Evolutionary conservation across 35 echinoderm and acorn worm species (phyloP).

Genomic region (Chiridota heheva): DNA sequence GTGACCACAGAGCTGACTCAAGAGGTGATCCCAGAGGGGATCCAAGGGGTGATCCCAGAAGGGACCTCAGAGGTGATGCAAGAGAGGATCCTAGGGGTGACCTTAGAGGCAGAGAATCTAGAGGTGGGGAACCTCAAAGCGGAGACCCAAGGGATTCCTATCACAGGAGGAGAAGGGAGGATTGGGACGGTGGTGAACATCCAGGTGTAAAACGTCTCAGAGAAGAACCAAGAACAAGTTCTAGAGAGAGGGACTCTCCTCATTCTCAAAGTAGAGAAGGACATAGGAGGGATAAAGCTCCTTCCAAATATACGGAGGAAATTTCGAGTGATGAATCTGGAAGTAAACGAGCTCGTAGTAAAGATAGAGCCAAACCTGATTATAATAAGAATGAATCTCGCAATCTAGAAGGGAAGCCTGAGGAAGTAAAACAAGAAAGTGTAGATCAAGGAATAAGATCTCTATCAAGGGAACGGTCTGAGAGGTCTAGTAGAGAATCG

Average conservation of each 20-base stretch:
- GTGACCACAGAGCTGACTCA: background rate
- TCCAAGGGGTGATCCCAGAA: background rate
- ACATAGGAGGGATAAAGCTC: background rate
- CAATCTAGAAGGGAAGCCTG: slow-evolving; percentile 24
- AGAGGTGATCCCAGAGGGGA: background rate
- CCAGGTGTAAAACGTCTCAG: background rate
- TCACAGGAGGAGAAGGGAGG: slow-evolving; percentile 18
- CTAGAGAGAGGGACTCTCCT: slow-evolving; percentile 12
- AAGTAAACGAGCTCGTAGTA: slow-evolving; percentile 16
- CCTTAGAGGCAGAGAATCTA: background rate
- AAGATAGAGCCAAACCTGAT: background rate
- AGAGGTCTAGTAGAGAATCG: background rate
- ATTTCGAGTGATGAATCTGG: slow-evolving; percentile 45
- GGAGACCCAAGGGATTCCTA: slow-evolving; percentile 6
- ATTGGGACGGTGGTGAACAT: slow-evolving; percentile 1
- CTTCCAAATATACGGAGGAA: slow-evolving; percentile 38
- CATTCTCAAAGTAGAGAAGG: background rate
- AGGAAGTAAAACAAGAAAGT: slow-evolving; percentile 20
- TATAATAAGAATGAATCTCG: no score
- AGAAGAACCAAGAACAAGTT: background rate
- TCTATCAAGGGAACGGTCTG: slow-evolving; percentile 19
- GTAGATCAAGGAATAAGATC: slow-evolving; percentile 6
- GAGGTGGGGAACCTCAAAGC: background rate
- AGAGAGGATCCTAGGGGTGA: slow-evolving; percentile 37
- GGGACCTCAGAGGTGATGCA: slow-evolving; percentile 5